Base-by-base conservation (phyloP, 2,888 invertebrate species). In the Epirrhoe tristata region DNA sequence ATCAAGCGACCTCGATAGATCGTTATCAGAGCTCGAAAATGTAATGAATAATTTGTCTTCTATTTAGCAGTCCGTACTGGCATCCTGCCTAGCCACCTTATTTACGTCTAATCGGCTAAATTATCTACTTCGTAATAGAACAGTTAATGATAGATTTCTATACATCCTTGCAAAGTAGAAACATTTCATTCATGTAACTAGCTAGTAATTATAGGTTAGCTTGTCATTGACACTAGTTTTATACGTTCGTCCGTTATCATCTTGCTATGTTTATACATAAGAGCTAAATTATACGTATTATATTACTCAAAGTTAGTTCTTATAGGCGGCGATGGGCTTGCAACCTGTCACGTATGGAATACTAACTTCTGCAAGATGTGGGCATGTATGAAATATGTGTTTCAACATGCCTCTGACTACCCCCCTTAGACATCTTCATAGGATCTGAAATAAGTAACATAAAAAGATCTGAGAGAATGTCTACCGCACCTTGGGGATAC, bases 41-140 rank as follows among this genome's bases (percentile, higher is more conserved):
- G 73, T 79, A 75, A 80, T 78, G 77, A 81, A 84, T 82, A 81
- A 82, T 81, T 79, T 82, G 79, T 81, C 82, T 81, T 77, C 76
- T 75, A 75, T 81, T 80, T 73, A 73, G 67, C 72, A 68, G 73
- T 66, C 74, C 72, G 69, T 69, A 60, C 68, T 55, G 69, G 69
- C 71, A 72, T 73, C 76, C 74, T 74, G 71, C 68, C 68, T 32
- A 52, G 63, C 59, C 66, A 67, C 68, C 73, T 74, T 65, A 74
- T 66, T 67, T 65, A 65, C 66, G 67, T 71, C 68, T 70, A 74
- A 74, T 74, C 69, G 67, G 60, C 58, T 70, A 67, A 74, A 74
- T 73, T 73, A 73, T 72, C 69, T 70, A 62, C 67, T 58, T 60
- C 64, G 69, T 74, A 71, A 73, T 70, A 70, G 63, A 62, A 59